These are phyloP conservation scores for Poeciliopsis retropinna DNA, from an alignment of 2,113 vertebrate genomes.

Conservation along the genomic window DNA sequence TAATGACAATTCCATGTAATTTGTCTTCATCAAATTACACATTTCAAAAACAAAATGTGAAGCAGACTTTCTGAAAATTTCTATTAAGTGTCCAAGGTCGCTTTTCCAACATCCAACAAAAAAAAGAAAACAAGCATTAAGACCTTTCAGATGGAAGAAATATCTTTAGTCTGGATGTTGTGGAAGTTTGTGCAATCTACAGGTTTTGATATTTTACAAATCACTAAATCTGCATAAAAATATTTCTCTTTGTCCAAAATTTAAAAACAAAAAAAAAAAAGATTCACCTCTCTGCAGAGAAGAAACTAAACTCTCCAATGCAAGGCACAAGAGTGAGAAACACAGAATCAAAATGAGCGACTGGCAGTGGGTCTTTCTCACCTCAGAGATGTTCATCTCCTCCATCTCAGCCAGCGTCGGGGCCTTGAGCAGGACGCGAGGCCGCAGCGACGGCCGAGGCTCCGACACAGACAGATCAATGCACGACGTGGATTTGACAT, in stretches of 20 bases:
- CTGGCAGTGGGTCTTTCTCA: constrained; percentile 22
- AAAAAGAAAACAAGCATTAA: no score
- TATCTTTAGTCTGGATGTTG: not conserved
- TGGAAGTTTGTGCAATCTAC: not conserved
- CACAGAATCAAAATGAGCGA: not conserved
- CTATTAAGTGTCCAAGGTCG: not conserved
- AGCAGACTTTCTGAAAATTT: not conserved
- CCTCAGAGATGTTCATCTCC: constrained; percentile 94
- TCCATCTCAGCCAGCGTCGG: constrained; percentile 97
- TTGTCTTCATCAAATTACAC: no score
- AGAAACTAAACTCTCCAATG: constrained; percentile 7
- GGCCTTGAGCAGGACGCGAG: constrained; percentile 90
- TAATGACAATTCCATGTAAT: no score
- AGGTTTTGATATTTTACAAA: not conserved
- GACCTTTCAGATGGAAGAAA: no score
- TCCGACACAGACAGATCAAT: constrained; percentile 85
- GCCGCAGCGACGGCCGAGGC: constrained; percentile 54
- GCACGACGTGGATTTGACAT: constrained; percentile 88
- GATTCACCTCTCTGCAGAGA: not conserved
- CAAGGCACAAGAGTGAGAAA: not conserved
- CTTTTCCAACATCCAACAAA: not conserved
- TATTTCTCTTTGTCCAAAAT: not conserved
- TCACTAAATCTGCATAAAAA: not conserved
- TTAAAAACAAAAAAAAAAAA: no score
- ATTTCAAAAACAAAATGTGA: not conserved